Base-by-base conservation (phyloP, 2,888 invertebrate species). In the Aporophyla lueneburgensis region DNA sequence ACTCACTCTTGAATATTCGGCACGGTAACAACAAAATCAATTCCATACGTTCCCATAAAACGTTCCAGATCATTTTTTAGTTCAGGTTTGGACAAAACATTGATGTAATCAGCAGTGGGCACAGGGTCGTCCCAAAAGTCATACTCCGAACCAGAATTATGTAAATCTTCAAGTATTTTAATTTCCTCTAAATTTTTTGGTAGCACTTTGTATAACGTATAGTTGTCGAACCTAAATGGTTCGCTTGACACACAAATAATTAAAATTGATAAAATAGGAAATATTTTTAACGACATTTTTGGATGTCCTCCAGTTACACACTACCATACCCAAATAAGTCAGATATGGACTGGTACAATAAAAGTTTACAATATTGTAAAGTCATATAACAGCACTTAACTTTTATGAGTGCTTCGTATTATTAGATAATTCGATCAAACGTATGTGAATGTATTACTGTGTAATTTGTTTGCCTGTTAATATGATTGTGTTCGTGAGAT, bases 1-100 rank as follows among this genome's bases (percentile, higher is more conserved):
- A 94, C 95, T 95, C 92, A 97, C 97, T 93, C 93, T 92, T 96
- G 96, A 75, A 97, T 94, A 89, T 97, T 94, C 0, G 95, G 88
- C 66, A 97, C 93, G 27, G 94, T 89, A 4, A 97, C 91, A 40
- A 91, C 87, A 88, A 94, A 96, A 12, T 91, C 87, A 65, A 97
- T 96, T 46, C 89, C 89, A 82, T 95, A 88, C 0, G 70, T 70
- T 10, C 85, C 89, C 61, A 97, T 90, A 43, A 93, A 86, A 19
- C 78, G 88, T 88, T 95, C 93, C n/a, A 97, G 91, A 27, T 89
- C 86, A 58, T 63, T 72, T 85, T 92, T 96, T 49, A 94, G 81
- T 80, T 90, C 86, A 16, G 97, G 97, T 74, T 93, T 92, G 2
- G 97, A 94, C 92, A 97, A 91, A 14, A 97, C 88, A 76, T 93